Evolutionary conservation across 2,113 vertebrate species (phyloP).

Genomic region (Scytalopus superciliaris): DNA sequence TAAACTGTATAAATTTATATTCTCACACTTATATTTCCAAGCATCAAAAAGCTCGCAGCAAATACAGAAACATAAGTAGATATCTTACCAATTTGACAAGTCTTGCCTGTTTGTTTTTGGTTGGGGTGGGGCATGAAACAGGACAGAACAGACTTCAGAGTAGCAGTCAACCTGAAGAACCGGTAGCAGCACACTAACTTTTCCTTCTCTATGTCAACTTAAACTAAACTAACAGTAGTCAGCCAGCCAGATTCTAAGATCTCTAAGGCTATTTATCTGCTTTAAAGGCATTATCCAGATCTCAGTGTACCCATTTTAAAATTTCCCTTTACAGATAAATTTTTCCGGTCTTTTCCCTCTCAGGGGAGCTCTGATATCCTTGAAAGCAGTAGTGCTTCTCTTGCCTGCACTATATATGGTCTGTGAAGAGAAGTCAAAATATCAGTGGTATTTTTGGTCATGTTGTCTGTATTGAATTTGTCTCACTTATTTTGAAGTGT

Average conservation of each 20-base stretch:
- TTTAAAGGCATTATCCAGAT: neutral
- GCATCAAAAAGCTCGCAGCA: neutral
- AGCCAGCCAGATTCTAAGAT: neutral
- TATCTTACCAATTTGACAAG: neutral
- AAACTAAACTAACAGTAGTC: neutral
- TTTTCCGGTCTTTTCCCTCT: neutral
- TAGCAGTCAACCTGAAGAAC: neutral
- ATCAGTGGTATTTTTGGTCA: neutral
- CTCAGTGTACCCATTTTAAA: neutral
- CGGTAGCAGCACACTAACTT: neutral
- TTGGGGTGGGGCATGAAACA: fast-evolving
- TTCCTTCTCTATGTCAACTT: neutral
- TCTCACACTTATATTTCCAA: neutral
- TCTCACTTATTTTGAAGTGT: neutral
- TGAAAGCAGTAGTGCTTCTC: neutral
- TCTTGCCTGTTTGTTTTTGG: neutral
- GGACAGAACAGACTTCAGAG: neutral
- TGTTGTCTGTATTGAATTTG: neutral
- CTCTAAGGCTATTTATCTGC: neutral
- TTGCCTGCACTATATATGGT: neutral
- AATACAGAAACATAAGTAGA: neutral
- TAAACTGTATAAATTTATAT: neutral
- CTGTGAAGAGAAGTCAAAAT: neutral
- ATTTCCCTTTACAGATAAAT: neutral
- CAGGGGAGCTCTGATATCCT: neutral